These are phyloP conservation scores for Notospermus geniculatus DNA, from an alignment of 1,140 invertebrate species.

Conservation along the genomic window DNA sequence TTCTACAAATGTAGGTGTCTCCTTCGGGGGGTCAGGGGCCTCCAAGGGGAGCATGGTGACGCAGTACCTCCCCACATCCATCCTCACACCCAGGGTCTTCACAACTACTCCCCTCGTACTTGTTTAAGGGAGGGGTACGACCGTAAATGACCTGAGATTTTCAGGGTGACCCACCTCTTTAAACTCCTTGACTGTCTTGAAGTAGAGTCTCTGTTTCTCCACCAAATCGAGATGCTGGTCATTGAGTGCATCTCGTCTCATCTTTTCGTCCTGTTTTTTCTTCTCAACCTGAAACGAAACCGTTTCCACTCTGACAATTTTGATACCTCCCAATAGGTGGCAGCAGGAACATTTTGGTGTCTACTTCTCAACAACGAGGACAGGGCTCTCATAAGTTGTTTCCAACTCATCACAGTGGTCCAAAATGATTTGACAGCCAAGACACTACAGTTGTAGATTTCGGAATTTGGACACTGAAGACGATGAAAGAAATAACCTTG, in stretches of 20 bases:
- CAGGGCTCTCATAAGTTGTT: too few relatives aligned
- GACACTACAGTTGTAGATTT: too few relatives aligned
- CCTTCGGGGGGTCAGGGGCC: too few relatives aligned
- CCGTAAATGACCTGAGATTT: background rate
- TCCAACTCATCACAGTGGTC: too few relatives aligned
- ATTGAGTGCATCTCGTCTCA: constrained; percentile 69
- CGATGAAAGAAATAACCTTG: too few relatives aligned
- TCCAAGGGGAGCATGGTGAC: too few relatives aligned
- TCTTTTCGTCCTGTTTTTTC: constrained; percentile 66
- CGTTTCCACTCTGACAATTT: too few relatives aligned
- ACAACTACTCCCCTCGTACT: background rate
- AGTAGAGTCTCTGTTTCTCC: constrained; percentile 80
- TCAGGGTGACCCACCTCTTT: constrained; percentile 39
- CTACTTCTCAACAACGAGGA: too few relatives aligned
- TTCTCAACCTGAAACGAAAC: constrained; percentile 45
- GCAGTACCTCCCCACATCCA: background rate
- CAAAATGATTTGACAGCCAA: too few relatives aligned
- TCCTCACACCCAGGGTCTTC: background rate
- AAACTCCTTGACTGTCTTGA: constrained; percentile 78
- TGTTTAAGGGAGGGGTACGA: background rate
- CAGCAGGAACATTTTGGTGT: too few relatives aligned
- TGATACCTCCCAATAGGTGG: too few relatives aligned
- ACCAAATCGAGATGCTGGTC: constrained; percentile 68
- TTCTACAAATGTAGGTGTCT: background rate
- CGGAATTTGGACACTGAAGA: too few relatives aligned